Evolutionary conservation across 2,797 vertebrate species (phyloP).

Genomic region (Balearica regulorum): DNA sequence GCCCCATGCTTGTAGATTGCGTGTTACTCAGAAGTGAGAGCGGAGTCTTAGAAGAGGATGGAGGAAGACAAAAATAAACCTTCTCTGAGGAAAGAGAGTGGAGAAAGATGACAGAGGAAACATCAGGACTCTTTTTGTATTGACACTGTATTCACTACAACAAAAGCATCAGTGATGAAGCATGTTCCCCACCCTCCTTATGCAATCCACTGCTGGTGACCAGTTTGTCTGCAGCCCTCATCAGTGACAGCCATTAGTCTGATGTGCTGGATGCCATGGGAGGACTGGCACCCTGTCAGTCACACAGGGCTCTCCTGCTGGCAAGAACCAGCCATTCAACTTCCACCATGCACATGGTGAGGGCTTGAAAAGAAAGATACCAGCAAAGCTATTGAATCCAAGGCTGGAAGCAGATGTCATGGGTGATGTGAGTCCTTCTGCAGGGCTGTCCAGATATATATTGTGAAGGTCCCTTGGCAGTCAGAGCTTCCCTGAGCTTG

Average conservation of each 20-base stretch:
- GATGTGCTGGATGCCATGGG: background rate
- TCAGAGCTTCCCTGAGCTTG: rapidly evolving
- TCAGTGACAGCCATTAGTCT: background rate
- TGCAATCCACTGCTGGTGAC: background rate
- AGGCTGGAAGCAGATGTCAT: background rate
- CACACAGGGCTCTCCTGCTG: background rate
- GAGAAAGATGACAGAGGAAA: background rate
- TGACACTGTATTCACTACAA: background rate
- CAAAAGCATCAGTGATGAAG: background rate
- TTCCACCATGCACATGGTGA: rapidly evolving
- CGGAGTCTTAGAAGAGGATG: background rate
- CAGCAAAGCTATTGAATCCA: background rate
- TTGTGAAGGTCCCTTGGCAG: background rate
- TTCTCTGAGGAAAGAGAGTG: background rate
- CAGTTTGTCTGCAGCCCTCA: background rate
- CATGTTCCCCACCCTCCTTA: background rate
- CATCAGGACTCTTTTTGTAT: background rate
- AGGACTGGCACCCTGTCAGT: background rate
- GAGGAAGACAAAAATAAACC: background rate
- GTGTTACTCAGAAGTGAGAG: background rate
- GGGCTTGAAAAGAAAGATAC: background rate
- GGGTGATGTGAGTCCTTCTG: background rate
- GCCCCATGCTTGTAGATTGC: background rate
- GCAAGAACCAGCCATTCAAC: background rate
- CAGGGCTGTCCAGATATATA: background rate